These are phyloP conservation scores for Virgularia gustaviana DNA, from an alignment of 92 coral and sea anemone species.

Conservation along the genomic window DNA sequence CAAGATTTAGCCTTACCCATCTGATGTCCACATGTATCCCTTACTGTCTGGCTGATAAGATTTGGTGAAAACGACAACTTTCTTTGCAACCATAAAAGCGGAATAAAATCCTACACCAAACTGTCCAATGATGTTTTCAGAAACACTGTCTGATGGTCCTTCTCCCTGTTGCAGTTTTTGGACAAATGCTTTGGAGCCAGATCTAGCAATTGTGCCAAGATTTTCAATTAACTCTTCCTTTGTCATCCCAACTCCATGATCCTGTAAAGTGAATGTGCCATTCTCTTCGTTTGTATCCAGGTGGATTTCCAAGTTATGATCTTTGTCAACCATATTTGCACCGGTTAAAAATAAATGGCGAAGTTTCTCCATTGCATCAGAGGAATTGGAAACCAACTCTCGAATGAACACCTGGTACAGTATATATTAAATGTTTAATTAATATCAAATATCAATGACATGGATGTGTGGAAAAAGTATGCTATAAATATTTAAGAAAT, in stretches of 20 bases:
- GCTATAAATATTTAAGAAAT: background rate
- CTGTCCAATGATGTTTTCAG: constrained; percentile 90
- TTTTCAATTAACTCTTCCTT: constrained; percentile 73
- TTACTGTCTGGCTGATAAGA: constrained; percentile 75
- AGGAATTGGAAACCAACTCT: constrained; percentile 87
- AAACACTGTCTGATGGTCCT: constrained; percentile 50
- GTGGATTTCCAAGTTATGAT: constrained; percentile 73
- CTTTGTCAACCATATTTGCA: constrained; percentile 64
- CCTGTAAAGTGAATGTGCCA: constrained; percentile 80
- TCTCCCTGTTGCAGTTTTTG: constrained; percentile 64
- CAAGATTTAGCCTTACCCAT: constrained; percentile 88
- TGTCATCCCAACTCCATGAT: constrained; percentile 91
- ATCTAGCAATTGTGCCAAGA: constrained; percentile 90
- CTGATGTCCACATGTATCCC: constrained; percentile 92
- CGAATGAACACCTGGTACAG: constrained; percentile 95
- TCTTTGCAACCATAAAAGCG: constrained; percentile 91
- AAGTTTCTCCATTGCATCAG: constrained; percentile 92
- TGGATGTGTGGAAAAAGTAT: background rate
- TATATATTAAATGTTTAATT: background rate
- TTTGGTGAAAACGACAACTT: constrained; percentile 80
- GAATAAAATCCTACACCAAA: constrained; percentile 99
- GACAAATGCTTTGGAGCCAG: constrained; percentile 88
- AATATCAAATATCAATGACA: background rate
- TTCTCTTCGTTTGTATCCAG: constrained; percentile 78
- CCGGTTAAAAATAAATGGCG: constrained; percentile 87